Conservation (phyloP, 1,140 invertebrate species). For the Tetranychus cinnabarinus region DNA sequence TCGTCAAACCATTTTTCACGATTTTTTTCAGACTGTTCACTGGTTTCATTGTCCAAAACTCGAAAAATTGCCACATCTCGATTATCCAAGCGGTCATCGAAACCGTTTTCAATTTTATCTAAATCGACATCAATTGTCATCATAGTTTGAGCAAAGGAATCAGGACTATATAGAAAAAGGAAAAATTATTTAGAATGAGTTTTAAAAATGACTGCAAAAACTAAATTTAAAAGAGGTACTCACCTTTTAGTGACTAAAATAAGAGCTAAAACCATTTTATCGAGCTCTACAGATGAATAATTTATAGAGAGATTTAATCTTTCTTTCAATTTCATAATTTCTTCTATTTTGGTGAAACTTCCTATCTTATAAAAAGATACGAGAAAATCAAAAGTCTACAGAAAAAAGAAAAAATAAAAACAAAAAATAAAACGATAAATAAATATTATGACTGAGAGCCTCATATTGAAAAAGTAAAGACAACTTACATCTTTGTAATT, state of each 20-base stretch:
- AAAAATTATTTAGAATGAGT: neutral
- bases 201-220: neutral
- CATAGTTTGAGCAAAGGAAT: neutral
- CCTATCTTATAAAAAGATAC: slow-evolving; percentile 79
- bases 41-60: neutral
- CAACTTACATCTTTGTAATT: slow-evolving; percentile 55
- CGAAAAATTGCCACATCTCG: neutral
- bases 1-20: neutral
- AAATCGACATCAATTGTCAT: neutral
- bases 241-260: neutral
- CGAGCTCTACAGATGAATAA: slow-evolving; percentile 15
- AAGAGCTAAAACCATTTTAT: neutral
- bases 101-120: neutral
- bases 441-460: too few relatives aligned
- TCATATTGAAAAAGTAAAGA: neutral
- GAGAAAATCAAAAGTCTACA: slow-evolving; percentile 63
- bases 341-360: slow-evolving; percentile 59
- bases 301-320: slow-evolving; percentile 57
- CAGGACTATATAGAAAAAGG: neutral
- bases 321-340: slow-evolving; percentile 62
- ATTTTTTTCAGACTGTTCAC: neutral
- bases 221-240: neutral
- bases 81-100: neutral
- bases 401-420: neutral
- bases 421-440: too few relatives aligned